phyloP scores from a whole-genome alignment of 1,140 invertebrate genomes.

The Pseudomyrmex flavicornis region DNA sequence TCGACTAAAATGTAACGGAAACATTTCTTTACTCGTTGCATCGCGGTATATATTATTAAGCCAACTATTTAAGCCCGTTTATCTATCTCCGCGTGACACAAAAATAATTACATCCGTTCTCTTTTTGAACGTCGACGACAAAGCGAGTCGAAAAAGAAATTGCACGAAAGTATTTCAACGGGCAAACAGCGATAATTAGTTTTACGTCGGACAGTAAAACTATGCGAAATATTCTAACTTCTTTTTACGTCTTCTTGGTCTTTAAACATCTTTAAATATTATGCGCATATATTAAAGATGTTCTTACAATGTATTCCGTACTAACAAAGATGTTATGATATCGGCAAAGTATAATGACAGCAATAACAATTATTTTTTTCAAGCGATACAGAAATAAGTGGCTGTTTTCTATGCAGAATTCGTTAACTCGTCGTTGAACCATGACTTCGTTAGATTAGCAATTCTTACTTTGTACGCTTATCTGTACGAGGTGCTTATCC shows the following conservation, averaged over 20 bases:
- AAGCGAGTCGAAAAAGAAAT: conserved; percentile 22
- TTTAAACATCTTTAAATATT: no score
- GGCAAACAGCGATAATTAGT: neutral
- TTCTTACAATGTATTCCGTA: no score
- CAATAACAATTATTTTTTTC: conserved; percentile 18
- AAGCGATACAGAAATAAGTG: neutral
- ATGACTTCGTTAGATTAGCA: conserved; percentile 40
- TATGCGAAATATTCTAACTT: no score
- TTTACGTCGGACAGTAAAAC: no score
- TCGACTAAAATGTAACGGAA: neutral
- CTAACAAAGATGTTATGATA: no score
- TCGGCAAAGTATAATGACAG: no score
- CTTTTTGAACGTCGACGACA: conserved; percentile 18
- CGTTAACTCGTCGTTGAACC: conserved; percentile 13
- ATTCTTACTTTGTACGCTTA: conserved; percentile 42
- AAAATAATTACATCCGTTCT: conserved; percentile 17
- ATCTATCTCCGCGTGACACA: conserved; percentile 27
- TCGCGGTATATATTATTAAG: conserved; percentile 13
- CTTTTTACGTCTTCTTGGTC: no score
- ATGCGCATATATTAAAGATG: no score
- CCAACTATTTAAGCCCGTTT: conserved; percentile 30
- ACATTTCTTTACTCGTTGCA: conserved; percentile 24
- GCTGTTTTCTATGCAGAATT: conserved; percentile 12
- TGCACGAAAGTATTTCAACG: neutral
- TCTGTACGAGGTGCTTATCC: conserved; percentile 3